These are phyloP conservation scores for Polietes domitor DNA, from an alignment of 2,888 invertebrate genomes.

Conservation along the genomic window DNA sequence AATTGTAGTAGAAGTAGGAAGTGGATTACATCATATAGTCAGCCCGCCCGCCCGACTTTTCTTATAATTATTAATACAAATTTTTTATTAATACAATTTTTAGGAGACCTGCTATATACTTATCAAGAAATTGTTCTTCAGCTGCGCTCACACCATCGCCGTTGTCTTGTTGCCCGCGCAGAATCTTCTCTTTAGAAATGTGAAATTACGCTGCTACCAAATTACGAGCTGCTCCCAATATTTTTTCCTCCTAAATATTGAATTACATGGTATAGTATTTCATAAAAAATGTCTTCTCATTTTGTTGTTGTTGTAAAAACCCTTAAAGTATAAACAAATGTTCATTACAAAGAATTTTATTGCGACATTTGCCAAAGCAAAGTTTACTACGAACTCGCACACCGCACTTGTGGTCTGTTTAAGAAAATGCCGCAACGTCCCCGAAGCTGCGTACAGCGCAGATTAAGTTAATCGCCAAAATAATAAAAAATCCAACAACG, in stretches of 20 bases:
- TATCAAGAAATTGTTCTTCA: no score
- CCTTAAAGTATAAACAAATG: constrained; percentile 24
- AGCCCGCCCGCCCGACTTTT: no score
- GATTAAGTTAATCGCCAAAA: constrained; percentile 31
- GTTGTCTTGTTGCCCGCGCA: no score
- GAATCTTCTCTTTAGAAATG: background rate
- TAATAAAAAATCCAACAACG: constrained; percentile 10
- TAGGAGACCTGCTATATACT: no score
- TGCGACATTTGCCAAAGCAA: constrained; percentile 1
- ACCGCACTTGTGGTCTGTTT: constrained; percentile 24
- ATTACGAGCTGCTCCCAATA: no score
- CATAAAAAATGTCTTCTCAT: background rate
- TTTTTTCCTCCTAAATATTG: background rate
- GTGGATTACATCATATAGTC: no score
- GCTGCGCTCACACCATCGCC: no score
- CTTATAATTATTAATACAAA: no score
- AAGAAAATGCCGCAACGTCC: constrained; percentile 11
- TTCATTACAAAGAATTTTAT: constrained; percentile 8
- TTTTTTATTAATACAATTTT: no score
- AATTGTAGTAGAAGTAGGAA: no score
- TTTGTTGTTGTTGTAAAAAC: background rate
- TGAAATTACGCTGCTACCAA: background rate
- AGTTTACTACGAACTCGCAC: background rate
- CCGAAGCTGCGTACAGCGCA: background rate
- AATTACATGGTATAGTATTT: background rate